A percentile compares a stretch with the other conserved stretches of the same genome.
These are phyloP conservation scores for Callyntrura guangdongensis DNA, from an alignment of 2,888 invertebrate species.

Conservation along the genomic window DNA sequence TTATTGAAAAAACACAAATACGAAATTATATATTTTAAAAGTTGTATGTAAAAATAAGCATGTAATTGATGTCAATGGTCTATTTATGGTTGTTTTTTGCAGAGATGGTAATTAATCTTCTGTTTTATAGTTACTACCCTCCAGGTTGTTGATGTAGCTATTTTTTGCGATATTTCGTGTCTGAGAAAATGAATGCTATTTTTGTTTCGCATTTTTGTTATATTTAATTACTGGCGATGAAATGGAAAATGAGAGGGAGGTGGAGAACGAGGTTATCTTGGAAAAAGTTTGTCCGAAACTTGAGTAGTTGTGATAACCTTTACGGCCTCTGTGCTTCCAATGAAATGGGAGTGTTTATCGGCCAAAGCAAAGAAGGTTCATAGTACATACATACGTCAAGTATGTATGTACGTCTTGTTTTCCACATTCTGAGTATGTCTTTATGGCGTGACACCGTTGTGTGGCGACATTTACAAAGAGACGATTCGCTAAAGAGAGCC, in stretches of 20 bases:
- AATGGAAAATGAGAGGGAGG: background rate
- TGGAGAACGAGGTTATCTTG: constrained; percentile 10
- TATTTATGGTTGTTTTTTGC: constrained; percentile 37
- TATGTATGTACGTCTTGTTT: background rate
- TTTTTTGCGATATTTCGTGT: constrained; percentile 10
- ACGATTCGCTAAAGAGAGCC: background rate
- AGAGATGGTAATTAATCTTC: background rate
- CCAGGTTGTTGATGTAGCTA: constrained; percentile 15
- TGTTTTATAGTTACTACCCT: background rate
- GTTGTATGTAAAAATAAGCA: background rate
- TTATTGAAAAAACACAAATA: background rate
- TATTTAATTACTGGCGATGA: background rate
- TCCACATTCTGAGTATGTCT: too few species aligned
- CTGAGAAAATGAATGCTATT: too few species aligned
- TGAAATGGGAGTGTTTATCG: constrained; percentile 47
- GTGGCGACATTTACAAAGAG: background rate
- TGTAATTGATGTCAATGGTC: constrained; percentile 46
- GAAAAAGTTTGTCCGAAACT: constrained; percentile 30
- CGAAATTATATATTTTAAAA: background rate
- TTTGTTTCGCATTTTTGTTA: too few species aligned
- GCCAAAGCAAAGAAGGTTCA: background rate
- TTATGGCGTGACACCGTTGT: background rate
- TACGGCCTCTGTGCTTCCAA: constrained; percentile 12
- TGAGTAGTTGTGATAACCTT: constrained; percentile 15
- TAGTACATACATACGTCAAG: background rate